Conservation (phyloP, 2,113 vertebrate genomes). For the Melanocharis versteri region DNA sequence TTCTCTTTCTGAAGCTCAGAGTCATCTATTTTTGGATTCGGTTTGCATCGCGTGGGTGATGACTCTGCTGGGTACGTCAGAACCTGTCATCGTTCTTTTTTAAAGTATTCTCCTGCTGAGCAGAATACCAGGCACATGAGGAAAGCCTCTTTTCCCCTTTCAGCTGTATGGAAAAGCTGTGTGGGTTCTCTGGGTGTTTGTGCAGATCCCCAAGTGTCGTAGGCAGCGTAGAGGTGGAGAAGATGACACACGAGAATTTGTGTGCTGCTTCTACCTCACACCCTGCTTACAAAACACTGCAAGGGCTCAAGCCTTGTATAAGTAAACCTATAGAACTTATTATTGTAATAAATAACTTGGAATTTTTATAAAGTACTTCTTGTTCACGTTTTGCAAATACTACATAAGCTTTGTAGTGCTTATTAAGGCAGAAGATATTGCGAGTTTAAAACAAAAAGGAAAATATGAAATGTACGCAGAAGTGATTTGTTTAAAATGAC, state of each 20-base stretch:
- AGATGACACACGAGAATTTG: neutral
- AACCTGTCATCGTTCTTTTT: neutral
- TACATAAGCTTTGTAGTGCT: neutral
- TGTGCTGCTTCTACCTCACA: neutral
- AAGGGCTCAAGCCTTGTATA: neutral
- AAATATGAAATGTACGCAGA: rapidly evolving
- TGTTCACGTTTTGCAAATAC: neutral
- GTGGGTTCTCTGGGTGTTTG: neutral
- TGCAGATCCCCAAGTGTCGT: neutral
- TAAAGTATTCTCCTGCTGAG: neutral
- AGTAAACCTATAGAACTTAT: neutral
- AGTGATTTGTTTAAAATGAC: neutral
- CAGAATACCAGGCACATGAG: neutral
- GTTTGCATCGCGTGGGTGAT: neutral
- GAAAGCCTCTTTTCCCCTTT: neutral
- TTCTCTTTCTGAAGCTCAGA: neutral
- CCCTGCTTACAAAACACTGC: neutral
- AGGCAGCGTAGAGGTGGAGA: neutral
- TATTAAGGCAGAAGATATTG: neutral
- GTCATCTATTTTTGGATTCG: neutral
- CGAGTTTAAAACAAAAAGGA: neutral
- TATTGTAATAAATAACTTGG: neutral
- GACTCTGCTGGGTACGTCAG: neutral
- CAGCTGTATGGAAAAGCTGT: neutral
- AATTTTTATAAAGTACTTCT: neutral